phyloP scores from a whole-genome alignment of 2,888 invertebrate genomes.

The Hipparchia sbordonii region DNA sequence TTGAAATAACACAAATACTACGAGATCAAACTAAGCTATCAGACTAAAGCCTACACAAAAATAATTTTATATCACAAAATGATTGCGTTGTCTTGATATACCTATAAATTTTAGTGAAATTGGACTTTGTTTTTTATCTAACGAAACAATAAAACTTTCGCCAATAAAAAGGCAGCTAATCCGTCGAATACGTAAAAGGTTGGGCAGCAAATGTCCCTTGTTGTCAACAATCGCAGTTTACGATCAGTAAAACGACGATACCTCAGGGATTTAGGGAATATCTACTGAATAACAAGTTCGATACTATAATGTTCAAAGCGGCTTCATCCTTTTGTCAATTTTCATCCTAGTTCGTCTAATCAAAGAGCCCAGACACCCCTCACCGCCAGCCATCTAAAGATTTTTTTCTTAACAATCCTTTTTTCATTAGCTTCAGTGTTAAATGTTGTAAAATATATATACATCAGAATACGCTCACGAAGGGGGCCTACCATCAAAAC shows the following conservation, averaged over 20 bases:
- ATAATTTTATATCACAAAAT: not conserved
- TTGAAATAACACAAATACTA: no score
- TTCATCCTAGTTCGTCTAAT: constrained; percentile 10
- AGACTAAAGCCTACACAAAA: not conserved
- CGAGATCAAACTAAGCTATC: no score
- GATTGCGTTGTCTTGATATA: not conserved
- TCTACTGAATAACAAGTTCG: not conserved
- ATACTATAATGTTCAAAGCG: constrained; percentile 9
- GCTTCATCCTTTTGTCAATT: constrained; percentile 6
- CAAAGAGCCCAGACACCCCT: constrained; percentile 5
- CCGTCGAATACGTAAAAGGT: not conserved
- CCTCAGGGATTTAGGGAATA: not conserved
- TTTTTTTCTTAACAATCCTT: not conserved
- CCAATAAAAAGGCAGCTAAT: not conserved
- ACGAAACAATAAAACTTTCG: constrained; percentile 1
- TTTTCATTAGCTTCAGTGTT: not conserved
- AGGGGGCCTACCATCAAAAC: no score
- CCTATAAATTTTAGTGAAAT: constrained; percentile 1
- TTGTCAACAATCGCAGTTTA: constrained; percentile 2
- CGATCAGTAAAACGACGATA: not conserved
- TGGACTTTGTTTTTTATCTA: not conserved
- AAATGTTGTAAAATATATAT: no score
- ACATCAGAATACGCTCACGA: no score
- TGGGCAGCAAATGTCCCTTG: not conserved
- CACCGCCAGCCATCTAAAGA: not conserved